Evolutionary conservation across 1,140 invertebrate genomes (phyloP).

Genomic region (Lepidurus packardi): DNA sequence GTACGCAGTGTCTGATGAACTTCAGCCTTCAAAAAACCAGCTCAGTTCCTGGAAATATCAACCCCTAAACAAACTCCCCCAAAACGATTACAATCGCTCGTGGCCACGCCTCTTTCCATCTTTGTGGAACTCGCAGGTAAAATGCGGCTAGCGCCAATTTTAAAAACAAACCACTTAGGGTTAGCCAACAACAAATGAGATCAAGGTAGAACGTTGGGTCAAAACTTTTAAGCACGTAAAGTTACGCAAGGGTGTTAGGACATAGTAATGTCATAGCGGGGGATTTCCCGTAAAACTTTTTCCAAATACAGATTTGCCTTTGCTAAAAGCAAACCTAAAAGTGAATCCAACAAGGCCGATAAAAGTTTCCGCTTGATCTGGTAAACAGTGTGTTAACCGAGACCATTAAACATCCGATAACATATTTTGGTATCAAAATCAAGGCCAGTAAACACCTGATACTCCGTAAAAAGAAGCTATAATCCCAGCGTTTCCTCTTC

Average conservation of each 20-base stretch:
- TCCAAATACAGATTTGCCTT: not conserved
- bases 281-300: too few relatives aligned
- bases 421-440: too few relatives aligned
- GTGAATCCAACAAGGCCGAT: too few relatives aligned
- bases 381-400: too few relatives aligned
- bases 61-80: not conserved
- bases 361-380: too few relatives aligned
- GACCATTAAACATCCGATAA: too few relatives aligned
- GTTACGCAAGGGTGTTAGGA: not conserved
- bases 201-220: not conserved
- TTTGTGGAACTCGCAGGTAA: constrained; percentile 10
- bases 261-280: too few relatives aligned
- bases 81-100: not conserved
- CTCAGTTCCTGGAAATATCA: not conserved
- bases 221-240: not conserved
- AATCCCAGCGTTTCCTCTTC: too few relatives aligned
- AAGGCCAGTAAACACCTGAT: too few relatives aligned
- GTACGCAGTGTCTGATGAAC: not conserved
- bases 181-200: not conserved
- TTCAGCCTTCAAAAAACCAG: not conserved
- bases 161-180: not conserved
- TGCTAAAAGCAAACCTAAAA: not conserved
- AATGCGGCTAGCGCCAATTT: not conserved
- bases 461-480: too few relatives aligned
- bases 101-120: not conserved